Evolutionary conservation across 2,797 vertebrate genomes (phyloP).

Genomic region (Macrochelys suwanniensis): DNA sequence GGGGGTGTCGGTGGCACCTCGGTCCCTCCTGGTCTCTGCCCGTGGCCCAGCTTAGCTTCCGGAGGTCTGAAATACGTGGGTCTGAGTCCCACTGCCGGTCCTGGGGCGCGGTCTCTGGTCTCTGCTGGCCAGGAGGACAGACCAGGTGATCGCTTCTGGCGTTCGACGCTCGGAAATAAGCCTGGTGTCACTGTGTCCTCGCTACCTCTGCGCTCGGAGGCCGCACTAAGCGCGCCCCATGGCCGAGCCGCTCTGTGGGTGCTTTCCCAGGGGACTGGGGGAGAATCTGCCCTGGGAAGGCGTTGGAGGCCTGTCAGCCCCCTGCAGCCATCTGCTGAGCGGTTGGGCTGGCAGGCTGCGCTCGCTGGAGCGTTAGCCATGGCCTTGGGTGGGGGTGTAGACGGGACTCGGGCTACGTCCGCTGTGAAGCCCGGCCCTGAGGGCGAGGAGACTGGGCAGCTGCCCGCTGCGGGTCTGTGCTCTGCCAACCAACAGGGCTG

Average conservation of each 20-base stretch:
- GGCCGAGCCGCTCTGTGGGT: no score
- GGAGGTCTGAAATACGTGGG: neutral
- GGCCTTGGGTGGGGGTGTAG: no score
- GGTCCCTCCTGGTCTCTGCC: neutral
- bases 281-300: neutral
- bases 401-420: no score
- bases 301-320: neutral
- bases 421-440: neutral
- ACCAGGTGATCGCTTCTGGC: neutral
- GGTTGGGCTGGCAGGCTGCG: no score
- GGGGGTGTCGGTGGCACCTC: neutral
- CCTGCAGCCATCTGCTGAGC: neutral
- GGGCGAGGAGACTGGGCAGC: neutral
- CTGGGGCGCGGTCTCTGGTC: neutral
- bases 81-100: accelerated
- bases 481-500: neutral
- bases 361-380: no score
- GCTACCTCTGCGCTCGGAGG: neutral
- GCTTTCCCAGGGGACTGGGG: neutral
- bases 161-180: neutral
- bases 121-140: no score
- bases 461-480: neutral
- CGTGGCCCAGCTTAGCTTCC: no score
- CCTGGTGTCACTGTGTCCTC: neutral
- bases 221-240: neutral